Conservation (phyloP, 2,113 vertebrate species). For the Paedocypris sp. region DNA sequence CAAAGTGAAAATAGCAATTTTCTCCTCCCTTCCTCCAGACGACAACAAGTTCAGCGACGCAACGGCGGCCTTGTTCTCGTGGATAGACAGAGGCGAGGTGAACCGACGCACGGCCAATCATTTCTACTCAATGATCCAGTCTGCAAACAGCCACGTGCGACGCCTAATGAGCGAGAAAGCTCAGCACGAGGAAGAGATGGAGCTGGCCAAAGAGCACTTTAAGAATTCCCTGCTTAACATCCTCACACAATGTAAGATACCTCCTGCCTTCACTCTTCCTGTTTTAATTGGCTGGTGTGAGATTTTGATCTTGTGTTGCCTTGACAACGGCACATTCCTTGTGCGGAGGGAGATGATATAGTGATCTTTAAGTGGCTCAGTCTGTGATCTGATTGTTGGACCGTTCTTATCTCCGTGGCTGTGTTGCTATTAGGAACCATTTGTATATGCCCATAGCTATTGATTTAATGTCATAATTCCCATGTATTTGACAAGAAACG, state of each 20-base stretch:
- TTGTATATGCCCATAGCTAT: background rate
- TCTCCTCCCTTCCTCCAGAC: conserved; percentile 58
- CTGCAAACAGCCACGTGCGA: conserved; percentile 76
- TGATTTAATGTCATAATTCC: background rate
- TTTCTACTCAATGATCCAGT: conserved; percentile 87
- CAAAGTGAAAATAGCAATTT: background rate
- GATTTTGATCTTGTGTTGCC: conserved; percentile 29
- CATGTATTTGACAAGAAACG: background rate
- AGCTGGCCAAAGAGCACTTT: conserved; percentile 77
- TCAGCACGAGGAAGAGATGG: conserved; percentile 75
- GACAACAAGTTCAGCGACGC: conserved; percentile 82
- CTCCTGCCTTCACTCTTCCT: conserved; percentile 5
- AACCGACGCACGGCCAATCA: conserved; percentile 77
- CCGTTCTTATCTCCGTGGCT: background rate
- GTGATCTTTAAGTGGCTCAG: conserved; percentile 20
- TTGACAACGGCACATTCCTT: conserved; percentile 32
- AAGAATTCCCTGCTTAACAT: conserved; percentile 75
- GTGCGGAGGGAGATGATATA: conserved; percentile 22
- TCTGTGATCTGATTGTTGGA: conserved; percentile 22
- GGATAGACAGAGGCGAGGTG: conserved; percentile 81
- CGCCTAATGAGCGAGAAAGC: conserved; percentile 80
- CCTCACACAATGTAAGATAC: conserved; percentile 82
- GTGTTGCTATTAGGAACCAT: background rate
- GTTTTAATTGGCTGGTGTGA: conserved; percentile 2
- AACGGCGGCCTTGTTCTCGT: conserved; percentile 71